Conservation (phyloP, 2,888 invertebrate species). For the Malthinus seriepunctatus region DNA sequence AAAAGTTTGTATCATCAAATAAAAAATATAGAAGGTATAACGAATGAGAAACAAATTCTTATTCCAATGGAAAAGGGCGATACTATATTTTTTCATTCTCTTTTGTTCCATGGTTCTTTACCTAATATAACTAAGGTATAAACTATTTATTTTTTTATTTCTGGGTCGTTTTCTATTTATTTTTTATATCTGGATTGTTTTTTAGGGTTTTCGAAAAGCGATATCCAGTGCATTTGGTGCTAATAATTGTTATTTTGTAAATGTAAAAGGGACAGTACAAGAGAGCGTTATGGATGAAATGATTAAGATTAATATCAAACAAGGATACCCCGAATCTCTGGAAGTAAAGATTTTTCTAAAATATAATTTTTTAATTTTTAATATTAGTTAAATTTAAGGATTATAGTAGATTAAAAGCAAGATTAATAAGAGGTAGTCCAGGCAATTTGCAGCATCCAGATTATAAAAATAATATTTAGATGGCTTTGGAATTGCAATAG, state of each 20-base stretch:
- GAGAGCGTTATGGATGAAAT: slow-evolving; percentile 65
- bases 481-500: too few relatives aligned
- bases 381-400: background rate
- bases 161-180: too few relatives aligned
- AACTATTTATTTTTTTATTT: too few relatives aligned
- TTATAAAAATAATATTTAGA: background rate
- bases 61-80: slow-evolving; percentile 87
- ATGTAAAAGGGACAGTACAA: slow-evolving; percentile 67
- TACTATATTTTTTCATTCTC: slow-evolving; percentile 85
- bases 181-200: too few relatives aligned
- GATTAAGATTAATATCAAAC: slow-evolving; percentile 46
- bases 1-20: too few relatives aligned
- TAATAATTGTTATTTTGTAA: slow-evolving; percentile 69
- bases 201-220: slow-evolving; percentile 70
- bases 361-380: background rate
- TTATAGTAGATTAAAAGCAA: slow-evolving; percentile 36
- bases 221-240: slow-evolving; percentile 84
- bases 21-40: too few relatives aligned
- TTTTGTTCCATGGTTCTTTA: slow-evolving; percentile 86
- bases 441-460: slow-evolving; percentile 45
- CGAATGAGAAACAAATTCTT: too few relatives aligned
- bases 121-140: slow-evolving; percentile 72
- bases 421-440: slow-evolving; percentile 46
- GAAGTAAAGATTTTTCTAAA: background rate
- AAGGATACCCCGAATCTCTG: background rate